These are phyloP conservation scores for Cephalopachus bancanus DNA, from an alignment of 2,797 vertebrate genomes.

Conservation along the genomic window DNA sequence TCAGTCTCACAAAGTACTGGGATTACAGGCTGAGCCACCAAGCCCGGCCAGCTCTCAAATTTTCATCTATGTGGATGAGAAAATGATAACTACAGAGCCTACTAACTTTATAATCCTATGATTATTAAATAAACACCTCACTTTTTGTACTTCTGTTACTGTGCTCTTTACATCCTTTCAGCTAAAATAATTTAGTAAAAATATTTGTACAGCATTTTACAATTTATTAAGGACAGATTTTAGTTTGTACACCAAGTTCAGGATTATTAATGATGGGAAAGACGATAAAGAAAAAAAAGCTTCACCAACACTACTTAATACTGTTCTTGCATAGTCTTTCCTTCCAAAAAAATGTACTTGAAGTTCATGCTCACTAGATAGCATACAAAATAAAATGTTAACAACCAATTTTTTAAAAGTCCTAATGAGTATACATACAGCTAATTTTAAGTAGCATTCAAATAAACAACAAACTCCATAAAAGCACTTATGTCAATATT, in stretches of 20 bases:
- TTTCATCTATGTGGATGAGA: conserved; percentile 25
- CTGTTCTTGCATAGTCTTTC: not conserved
- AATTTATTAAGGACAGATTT: conserved; percentile 29
- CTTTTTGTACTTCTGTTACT: not conserved
- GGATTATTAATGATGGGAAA: not conserved
- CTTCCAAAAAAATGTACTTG: not conserved
- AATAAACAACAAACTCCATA: conserved; percentile 5
- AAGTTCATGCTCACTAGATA: not conserved
- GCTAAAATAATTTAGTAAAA: conserved; percentile 49
- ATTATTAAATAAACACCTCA: not conserved
- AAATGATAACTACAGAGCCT: not conserved
- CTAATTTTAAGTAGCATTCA: conserved; percentile 35
- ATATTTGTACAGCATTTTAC: conserved; percentile 9
- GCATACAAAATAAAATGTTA: conserved; percentile 39
- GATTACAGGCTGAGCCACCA: no score
- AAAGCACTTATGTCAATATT: not conserved
- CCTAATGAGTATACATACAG: not conserved
- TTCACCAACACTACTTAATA: not conserved
- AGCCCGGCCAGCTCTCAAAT: no score
- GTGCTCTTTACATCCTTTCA: not conserved
- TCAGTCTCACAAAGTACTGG: no score
- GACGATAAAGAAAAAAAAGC: not conserved
- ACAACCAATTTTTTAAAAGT: conserved; percentile 4
- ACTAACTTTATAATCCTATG: not conserved
- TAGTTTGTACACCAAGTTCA: not conserved